Evolutionary conservation across 1,140 invertebrate genomes (phyloP).

Genomic region (Drosophila sechellia): DNA sequence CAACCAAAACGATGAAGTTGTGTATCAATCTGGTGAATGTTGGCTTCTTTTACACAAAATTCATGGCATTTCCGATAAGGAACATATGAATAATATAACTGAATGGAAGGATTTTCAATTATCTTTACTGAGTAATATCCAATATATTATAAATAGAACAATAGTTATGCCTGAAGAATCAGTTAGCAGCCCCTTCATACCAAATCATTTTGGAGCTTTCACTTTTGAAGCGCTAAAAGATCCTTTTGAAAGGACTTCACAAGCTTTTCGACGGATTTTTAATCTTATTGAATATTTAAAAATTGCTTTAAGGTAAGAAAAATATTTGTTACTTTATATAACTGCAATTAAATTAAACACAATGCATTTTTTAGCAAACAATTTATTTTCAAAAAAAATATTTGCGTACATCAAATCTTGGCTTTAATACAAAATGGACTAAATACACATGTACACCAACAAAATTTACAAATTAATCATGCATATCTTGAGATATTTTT

Average conservation of each 20-base stretch:
- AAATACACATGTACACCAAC: neutral
- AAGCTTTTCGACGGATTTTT: constrained; percentile 23
- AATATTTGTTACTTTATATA: neutral
- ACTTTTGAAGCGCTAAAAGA: constrained; percentile 11
- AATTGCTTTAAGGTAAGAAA: constrained; percentile 41
- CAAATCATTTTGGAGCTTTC: constrained; percentile 6
- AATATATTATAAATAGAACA: constrained; percentile 19
- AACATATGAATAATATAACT: neutral
- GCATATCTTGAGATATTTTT: constrained; percentile 25
- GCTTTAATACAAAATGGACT: constrained; percentile 43
- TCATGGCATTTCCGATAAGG: constrained; percentile 7
- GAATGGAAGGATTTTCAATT: constrained; percentile 50
- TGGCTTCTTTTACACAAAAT: constrained; percentile 55
- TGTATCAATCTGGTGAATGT: constrained; percentile 43
- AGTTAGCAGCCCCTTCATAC: neutral
- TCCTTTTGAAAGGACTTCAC: constrained; percentile 38
- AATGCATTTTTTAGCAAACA: constrained; percentile 30
- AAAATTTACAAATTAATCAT: constrained; percentile 20
- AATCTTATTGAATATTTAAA: constrained; percentile 52
- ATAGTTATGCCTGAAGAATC: constrained; percentile 4
- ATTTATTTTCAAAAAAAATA: constrained; percentile 34
- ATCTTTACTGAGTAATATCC: constrained; percentile 23
- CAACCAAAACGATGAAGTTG: constrained; percentile 26
- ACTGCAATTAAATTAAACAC: neutral
- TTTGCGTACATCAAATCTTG: constrained; percentile 36